Conservation (phyloP, 2,888 invertebrate species). For the Epistrophella euchroma region DNA sequence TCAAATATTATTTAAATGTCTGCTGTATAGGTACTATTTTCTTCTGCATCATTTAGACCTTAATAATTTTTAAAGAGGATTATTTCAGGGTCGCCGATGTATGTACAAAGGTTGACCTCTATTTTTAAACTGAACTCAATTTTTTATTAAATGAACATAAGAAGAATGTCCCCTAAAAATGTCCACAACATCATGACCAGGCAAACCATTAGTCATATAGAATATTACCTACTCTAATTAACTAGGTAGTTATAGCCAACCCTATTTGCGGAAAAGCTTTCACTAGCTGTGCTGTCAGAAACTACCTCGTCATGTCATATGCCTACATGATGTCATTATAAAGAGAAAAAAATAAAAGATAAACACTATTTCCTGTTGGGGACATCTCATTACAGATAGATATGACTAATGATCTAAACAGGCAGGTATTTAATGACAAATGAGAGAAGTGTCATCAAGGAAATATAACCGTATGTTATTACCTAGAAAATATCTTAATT, state of each 20-base stretch:
- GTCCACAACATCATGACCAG: background rate
- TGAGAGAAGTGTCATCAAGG: constrained; percentile 35
- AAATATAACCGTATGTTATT: constrained; percentile 41
- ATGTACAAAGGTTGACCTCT: too few species aligned
- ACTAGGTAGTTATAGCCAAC: constrained; percentile 7
- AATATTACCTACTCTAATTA: constrained; percentile 38
- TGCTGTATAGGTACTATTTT: too few species aligned
- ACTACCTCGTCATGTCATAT: constrained; percentile 4
- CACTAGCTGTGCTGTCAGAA: constrained; percentile 4
- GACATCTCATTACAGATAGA: constrained; percentile 37
- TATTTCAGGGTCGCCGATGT: too few species aligned
- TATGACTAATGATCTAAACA: constrained; percentile 43
- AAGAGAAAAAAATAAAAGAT: constrained; percentile 29
- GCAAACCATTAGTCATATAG: constrained; percentile 2
- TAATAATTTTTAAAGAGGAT: too few species aligned
- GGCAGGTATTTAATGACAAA: constrained; percentile 35
- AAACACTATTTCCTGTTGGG: constrained; percentile 30
- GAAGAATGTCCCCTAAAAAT: background rate
- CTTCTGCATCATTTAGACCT: too few species aligned
- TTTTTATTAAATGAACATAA: background rate
- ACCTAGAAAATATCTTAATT: constrained; percentile 31
- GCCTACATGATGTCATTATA: constrained; percentile 27
- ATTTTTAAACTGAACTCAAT: background rate
- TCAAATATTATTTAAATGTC: too few species aligned
- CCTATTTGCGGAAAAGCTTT: constrained; percentile 31